A percentile compares a stretch with the other conserved stretches of the same genome.
phyloP scores from a whole-genome alignment of 2,113 vertebrate species.

The Clupea harengus region DNA sequence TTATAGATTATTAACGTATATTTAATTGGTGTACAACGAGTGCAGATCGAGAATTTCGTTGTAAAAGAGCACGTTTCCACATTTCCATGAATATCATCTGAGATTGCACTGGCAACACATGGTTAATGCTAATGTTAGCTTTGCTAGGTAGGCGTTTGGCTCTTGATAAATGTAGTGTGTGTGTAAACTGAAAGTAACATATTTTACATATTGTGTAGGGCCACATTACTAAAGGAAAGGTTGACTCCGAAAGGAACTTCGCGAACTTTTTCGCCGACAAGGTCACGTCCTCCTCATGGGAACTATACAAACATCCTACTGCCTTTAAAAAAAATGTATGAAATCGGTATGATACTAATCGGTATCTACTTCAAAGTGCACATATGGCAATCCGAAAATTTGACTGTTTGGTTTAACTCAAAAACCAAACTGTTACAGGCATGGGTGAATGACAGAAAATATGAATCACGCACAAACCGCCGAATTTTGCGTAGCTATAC shows the following conservation, averaged over 20 bases:
- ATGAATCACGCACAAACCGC: constrained; percentile 30
- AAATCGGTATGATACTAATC: not conserved
- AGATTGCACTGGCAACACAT: not conserved
- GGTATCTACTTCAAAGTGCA: not conserved
- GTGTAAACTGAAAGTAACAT: not conserved
- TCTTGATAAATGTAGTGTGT: not conserved
- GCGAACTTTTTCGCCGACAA: constrained; percentile 37
- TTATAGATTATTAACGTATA: not conserved
- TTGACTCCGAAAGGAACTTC: not conserved
- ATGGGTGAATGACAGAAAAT: constrained; percentile 32
- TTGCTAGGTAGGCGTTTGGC: not conserved
- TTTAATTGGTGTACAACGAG: not conserved
- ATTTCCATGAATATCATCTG: not conserved
- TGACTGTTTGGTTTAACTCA: not conserved
- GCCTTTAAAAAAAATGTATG: not conserved
- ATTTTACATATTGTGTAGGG: not conserved
- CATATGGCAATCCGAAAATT: not conserved
- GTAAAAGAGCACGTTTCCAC: not conserved
- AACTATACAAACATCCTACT: not conserved
- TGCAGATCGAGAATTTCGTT: not conserved
- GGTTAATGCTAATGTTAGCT: not conserved
- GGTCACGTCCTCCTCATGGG: constrained; percentile 47
- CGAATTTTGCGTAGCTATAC: not conserved
- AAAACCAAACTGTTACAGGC: not conserved
- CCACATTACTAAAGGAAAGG: not conserved